Percentiles rank a stretch among this genome's conserved stretches.
Conservation (phyloP, 2,888 invertebrate species). For the Caenorhabditis sp. region DNA sequence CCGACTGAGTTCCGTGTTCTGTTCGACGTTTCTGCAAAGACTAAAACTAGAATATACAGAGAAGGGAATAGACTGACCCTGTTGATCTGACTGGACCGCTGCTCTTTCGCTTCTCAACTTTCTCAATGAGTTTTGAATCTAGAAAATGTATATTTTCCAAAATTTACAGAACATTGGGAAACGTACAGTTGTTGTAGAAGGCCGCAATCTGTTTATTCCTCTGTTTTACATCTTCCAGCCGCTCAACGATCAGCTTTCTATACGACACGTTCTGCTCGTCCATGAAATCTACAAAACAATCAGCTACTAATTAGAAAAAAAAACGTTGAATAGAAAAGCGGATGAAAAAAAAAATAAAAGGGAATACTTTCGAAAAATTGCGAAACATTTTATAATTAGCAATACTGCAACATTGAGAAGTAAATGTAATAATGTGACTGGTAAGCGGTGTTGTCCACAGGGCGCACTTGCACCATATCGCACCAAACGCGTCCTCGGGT, state of each 20-base stretch:
- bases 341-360: conserved; percentile 1
- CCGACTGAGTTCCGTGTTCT: conserved; percentile 45
- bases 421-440: conserved; percentile 24
- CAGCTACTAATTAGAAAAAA: no score
- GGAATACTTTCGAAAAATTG: background rate
- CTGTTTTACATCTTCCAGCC: conserved; percentile 32
- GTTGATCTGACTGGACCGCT: background rate
- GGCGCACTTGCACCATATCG: conserved; percentile 38
- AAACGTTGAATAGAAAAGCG: no score
- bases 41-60: no score
- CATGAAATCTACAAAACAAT: conserved; percentile 16
- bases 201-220: conserved; percentile 13
- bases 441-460: conserved; percentile 14
- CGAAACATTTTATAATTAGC: background rate
- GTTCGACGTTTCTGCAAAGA: conserved; percentile 17
- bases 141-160: background rate
- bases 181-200: conserved; percentile 49
- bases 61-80: conserved; percentile 1
- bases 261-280: conserved; percentile 5
- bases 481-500: no score
- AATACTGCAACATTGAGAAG: background rate
- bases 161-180: no score
- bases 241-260: conserved; percentile 37
- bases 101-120: conserved; percentile 12
- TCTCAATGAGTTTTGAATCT: conserved; percentile 37